Percentiles rank a stretch among this genome's conserved stretches.
These are phyloP conservation scores for Halcyon leucocephala DNA, from an alignment of 2,797 vertebrate genomes.

Conservation along the genomic window DNA sequence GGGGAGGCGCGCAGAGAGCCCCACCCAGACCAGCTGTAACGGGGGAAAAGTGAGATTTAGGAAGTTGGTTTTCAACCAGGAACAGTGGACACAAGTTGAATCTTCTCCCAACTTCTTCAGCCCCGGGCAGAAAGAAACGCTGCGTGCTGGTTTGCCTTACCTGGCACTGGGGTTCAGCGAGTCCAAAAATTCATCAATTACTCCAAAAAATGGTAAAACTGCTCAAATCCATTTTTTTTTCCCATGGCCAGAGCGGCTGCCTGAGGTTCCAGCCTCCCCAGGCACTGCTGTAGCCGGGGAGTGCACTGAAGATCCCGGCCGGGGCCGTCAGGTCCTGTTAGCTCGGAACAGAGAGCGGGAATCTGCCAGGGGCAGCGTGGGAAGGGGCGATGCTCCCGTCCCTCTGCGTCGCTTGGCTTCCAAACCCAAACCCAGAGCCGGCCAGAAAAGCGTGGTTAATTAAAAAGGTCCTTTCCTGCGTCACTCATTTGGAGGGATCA, in stretches of 20 bases:
- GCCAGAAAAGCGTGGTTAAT: accelerated
- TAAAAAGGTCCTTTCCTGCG: neutral
- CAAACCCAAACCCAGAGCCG: neutral
- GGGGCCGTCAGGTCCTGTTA: neutral
- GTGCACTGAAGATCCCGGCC: accelerated
- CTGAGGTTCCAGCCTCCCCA: accelerated
- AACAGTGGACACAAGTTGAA: accelerated
- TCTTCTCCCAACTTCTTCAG: neutral
- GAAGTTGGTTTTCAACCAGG: neutral
- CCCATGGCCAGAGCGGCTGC: accelerated
- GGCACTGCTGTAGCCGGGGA: neutral
- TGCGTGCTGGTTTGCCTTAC: neutral
- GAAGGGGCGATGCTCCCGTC: neutral
- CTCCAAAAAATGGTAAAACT: neutral
- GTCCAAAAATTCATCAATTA: neutral
- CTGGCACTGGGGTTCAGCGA: accelerated
- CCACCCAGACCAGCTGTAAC: accelerated
- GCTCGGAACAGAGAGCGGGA: neutral
- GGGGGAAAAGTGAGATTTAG: neutral
- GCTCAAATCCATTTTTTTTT: neutral
- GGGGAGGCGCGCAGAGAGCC: neutral
- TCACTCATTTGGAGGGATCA: neutral
- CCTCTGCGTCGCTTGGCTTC: neutral
- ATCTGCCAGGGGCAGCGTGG: accelerated
- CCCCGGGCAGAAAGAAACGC: neutral